Percentiles rank a stretch among this genome's conserved stretches.
Conservation (phyloP, 2,113 vertebrate genomes). For the Gulo gulo region DNA sequence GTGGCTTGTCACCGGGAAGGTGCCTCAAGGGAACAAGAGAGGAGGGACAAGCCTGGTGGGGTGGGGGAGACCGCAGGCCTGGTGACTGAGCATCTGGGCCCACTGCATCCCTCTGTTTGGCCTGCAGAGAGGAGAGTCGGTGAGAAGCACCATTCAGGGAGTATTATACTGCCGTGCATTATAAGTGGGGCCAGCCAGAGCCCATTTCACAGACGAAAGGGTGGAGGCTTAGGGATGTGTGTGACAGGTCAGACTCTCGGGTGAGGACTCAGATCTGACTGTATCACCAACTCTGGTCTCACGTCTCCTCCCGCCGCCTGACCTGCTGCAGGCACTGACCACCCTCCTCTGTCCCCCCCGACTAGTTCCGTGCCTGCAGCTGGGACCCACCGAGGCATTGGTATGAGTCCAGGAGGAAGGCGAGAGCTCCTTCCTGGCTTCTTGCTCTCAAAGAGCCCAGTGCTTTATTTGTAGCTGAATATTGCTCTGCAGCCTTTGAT, state of each 20-base stretch:
- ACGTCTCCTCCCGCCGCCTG: not conserved
- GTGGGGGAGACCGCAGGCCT: not conserved
- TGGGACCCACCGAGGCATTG: not conserved
- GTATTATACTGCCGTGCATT: not conserved
- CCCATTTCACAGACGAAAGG: not conserved
- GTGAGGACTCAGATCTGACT: too few relatives aligned
- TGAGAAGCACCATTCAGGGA: not conserved
- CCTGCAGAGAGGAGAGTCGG: not conserved
- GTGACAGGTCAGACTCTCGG: not conserved
- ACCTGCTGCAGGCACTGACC: not conserved
- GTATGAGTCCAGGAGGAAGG: not conserved
- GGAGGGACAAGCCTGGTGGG: not conserved
- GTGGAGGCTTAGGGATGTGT: not conserved
- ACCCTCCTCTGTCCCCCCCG: not conserved
- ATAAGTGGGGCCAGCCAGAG: not conserved
- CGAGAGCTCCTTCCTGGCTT: not conserved
- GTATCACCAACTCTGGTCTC: not conserved
- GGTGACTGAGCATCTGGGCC: not conserved
- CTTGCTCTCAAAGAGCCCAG: not conserved
- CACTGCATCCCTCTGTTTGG: too few relatives aligned
- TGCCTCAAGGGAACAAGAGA: not conserved
- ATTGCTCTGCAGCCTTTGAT: not conserved
- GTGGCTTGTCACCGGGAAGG: fast-evolving
- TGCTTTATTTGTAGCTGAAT: not conserved
- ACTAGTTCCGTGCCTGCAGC: not conserved